Conservation (phyloP, 2,797 vertebrate species). For the Epinephelus coioides region DNA sequence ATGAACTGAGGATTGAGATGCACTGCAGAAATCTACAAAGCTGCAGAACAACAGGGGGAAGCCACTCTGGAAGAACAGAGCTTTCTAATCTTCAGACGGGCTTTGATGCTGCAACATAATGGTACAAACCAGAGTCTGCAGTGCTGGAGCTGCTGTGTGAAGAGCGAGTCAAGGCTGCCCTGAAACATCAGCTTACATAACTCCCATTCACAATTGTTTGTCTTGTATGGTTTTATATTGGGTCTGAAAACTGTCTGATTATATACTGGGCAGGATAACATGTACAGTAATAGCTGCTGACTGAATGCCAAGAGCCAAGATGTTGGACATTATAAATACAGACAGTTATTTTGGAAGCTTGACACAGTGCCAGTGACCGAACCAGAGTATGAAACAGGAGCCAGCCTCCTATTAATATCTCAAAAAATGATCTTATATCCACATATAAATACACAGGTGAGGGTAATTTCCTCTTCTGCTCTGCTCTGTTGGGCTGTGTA, state of each 20-base stretch:
- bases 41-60: slow-evolving; percentile 20
- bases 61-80: slow-evolving; percentile 21
- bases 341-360: slow-evolving; percentile 48
- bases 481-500: slow-evolving; percentile 36
- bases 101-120: slow-evolving; percentile 47
- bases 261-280: slow-evolving; percentile 5
- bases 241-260: slow-evolving; percentile 37
- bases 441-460: slow-evolving; percentile 43
- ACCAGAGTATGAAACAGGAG: slow-evolving; percentile 42
- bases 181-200: slow-evolving; percentile 38
- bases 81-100: slow-evolving; percentile 45
- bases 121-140: slow-evolving; percentile 26
- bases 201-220: slow-evolving; percentile 47
- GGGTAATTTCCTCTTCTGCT: slow-evolving; percentile 24
- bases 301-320: slow-evolving; percentile 33
- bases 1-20: background rate
- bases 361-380: slow-evolving; percentile 22
- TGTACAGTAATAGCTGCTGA: slow-evolving; percentile 47
- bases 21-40: slow-evolving; percentile 55
- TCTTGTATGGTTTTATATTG: slow-evolving; percentile 3
- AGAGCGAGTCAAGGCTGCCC: slow-evolving; percentile 28
- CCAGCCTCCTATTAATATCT: slow-evolving; percentile 32
- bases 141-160: slow-evolving; percentile 4
- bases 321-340: slow-evolving; percentile 63
- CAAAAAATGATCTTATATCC: slow-evolving; percentile 15